Evolutionary conservation across 2,888 invertebrate genomes (phyloP).

Genomic region (Tenthredo notha): DNA sequence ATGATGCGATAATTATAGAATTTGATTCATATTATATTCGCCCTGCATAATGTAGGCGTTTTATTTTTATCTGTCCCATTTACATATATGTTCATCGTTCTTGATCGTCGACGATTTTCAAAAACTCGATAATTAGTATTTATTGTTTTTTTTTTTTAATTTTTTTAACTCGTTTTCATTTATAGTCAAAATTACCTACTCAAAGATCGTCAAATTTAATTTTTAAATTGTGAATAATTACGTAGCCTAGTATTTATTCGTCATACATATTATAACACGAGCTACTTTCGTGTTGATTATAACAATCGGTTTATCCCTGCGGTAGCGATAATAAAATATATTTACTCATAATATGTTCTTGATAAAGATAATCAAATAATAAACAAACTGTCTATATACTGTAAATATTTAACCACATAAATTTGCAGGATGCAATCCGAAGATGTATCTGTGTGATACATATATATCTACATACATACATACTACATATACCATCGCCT

Average conservation of each 20-base stretch:
- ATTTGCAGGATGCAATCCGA: neutral
- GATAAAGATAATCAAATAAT: neutral
- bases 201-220: too few relatives aligned
- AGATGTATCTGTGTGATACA: neutral
- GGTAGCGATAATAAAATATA: neutral
- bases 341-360: neutral
- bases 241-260: too few relatives aligned
- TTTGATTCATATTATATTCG: neutral
- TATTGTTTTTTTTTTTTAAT: too few relatives aligned
- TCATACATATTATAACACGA: too few relatives aligned
- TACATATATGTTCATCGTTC: neutral
- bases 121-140: neutral
- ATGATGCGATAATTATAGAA: slow-evolving; percentile 5
- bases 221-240: too few relatives aligned
- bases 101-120: neutral
- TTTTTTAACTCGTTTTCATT: neutral
- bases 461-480: neutral
- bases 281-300: too few relatives aligned
- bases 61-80: neutral
- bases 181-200: neutral
- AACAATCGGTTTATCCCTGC: too few relatives aligned
- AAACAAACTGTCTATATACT: neutral
- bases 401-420: neutral
- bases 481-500: neutral
- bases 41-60: neutral